Evolutionary conservation across 2,797 vertebrate species (phyloP).

Genomic region (Tragelaphus eurycerus): DNA sequence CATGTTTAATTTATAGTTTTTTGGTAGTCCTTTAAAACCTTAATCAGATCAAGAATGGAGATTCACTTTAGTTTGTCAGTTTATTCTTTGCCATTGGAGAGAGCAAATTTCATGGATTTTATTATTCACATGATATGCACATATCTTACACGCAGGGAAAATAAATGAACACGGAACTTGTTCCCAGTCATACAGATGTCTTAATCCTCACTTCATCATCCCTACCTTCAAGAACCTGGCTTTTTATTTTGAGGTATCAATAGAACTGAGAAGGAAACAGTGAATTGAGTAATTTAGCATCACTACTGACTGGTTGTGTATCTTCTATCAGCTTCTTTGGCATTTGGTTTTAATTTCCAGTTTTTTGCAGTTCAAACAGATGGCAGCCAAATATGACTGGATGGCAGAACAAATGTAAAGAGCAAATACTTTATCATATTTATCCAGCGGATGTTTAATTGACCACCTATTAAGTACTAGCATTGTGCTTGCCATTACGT

Average conservation of each 20-base stretch:
- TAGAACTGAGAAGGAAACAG: not conserved
- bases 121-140: not conserved
- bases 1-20: not conserved
- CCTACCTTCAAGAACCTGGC: not conserved
- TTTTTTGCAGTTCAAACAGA: slow-evolving; percentile 11
- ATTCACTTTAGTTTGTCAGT: not conserved
- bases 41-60: not conserved
- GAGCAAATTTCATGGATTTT: not conserved
- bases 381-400: not conserved
- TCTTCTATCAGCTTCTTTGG: not conserved
- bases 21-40: not conserved
- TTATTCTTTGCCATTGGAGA: not conserved
- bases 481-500: not conserved
- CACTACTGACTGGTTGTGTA: not conserved
- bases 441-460: not conserved
- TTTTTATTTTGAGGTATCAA: not conserved
- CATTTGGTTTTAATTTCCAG: slow-evolving; percentile 14
- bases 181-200: not conserved
- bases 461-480: not conserved
- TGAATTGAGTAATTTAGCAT: not conserved
- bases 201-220: not conserved
- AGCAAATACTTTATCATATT: not conserved
- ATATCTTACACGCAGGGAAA: not conserved
- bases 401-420: not conserved
- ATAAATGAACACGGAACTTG: not conserved